These are phyloP conservation scores for Notoglanidium macrostoma DNA, from an alignment of 2,797 vertebrate genomes.

Conservation along the genomic window DNA sequence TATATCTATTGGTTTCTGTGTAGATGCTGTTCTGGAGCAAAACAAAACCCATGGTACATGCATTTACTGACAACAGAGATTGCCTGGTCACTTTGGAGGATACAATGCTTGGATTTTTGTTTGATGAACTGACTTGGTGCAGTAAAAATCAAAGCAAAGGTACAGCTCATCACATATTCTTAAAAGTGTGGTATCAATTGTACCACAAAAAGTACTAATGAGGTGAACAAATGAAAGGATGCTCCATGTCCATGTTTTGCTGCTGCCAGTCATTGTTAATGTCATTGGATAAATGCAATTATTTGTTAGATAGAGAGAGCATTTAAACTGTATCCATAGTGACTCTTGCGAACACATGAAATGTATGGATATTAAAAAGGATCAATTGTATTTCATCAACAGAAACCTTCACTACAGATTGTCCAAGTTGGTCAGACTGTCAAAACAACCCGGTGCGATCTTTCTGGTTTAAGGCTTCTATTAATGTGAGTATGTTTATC, in stretches of 20 bases:
- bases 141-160: conserved; percentile 67
- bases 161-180: conserved; percentile 36
- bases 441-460: conserved; percentile 66
- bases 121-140: conserved; percentile 71
- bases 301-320: background rate
- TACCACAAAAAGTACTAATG: background rate
- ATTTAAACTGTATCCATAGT: background rate
- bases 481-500: conserved; percentile 61
- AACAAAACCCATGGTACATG: conserved; percentile 66
- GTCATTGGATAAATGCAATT: background rate
- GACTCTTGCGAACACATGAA: background rate
- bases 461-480: conserved; percentile 68
- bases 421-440: conserved; percentile 63
- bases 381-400: conserved; percentile 4
- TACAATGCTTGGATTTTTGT: conserved; percentile 65
- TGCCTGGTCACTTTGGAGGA: conserved; percentile 70
- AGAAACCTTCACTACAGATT: conserved; percentile 69
- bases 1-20: background rate
- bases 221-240: background rate
- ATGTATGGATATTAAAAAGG: background rate
- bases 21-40: conserved; percentile 77
- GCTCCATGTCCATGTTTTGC: background rate
- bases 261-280: background rate
- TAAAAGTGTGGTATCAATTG: background rate
- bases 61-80: conserved; percentile 57